Base-by-base conservation (phyloP, 2,113 vertebrate genomes). In the Enhydra lutris region DNA sequence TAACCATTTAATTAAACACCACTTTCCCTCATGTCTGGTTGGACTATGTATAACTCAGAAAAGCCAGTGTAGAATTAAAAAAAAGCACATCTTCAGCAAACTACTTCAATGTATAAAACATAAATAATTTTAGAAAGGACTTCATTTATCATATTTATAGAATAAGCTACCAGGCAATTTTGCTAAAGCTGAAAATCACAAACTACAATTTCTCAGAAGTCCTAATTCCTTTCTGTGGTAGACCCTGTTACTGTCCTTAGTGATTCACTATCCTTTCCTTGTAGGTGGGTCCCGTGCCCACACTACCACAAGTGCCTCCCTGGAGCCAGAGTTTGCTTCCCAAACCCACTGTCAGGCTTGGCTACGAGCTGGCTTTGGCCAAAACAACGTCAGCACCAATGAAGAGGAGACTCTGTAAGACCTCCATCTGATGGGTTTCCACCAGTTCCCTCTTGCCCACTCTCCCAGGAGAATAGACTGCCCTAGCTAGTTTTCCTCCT, bases 131-230 rank as follows among this genome's bases (percentile, higher is more conserved):
- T 69, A 73, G 89, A 80, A 42, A 34, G 42, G 55, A 92, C 80
- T 79, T 91, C 93, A n/a, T 94, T 69, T 39, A 91, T n/a, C 63
- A 15, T 95, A 95, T 97, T 91, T 97, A 97, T 91, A 95, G 94
- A 96, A 94, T 39, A 96, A 91, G 42, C 80, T 90, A 90, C 17
- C 36, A 57, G 67, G 71, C 65, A 84, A 36, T 79, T 93, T 71
- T 79, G 90, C 86, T 93, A 36, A 81, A 69, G 45, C 42, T 17
- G 73, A 94, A 81, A 80, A 65, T 55, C 39, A 71, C 31, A 93
- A 42, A 88, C 76, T 82, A 47, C 73, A 94, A 65, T 84, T 92
- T 96, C 94, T 88, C 76, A 59, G 69, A 69, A 85, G 80, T 83
- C 42, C 1, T 14, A n/a, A 45, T 42, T 79, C 45, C 45, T 18